These are phyloP conservation scores for Tachina lurida DNA, from an alignment of 2,888 invertebrate genomes.

Conservation along the genomic window DNA sequence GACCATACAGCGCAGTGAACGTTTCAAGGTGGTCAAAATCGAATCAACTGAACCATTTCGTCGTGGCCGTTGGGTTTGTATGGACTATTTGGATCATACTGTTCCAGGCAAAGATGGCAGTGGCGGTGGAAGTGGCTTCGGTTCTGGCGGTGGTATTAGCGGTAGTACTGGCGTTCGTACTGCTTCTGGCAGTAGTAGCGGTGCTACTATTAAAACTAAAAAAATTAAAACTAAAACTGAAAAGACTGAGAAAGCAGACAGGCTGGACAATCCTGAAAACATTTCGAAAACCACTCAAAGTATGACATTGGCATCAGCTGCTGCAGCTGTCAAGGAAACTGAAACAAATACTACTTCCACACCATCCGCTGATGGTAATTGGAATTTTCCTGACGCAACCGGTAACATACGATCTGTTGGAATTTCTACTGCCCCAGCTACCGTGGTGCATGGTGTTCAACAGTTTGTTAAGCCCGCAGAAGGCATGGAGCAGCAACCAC, in stretches of 20 bases:
- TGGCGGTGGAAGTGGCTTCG: background rate
- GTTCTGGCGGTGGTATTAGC: slow-evolving; percentile 66
- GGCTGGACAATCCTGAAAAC: slow-evolving; percentile 64
- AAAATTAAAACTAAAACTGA: slow-evolving; percentile 74
- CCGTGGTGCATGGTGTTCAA: slow-evolving; percentile 79
- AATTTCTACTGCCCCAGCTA: slow-evolving; percentile 83
- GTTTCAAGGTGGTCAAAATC: slow-evolving; percentile 97
- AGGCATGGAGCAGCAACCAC: slow-evolving; percentile 75
- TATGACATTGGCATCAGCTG: slow-evolving; percentile 79
- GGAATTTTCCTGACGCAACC: slow-evolving; percentile 76
- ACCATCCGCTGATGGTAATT: slow-evolving; percentile 78
- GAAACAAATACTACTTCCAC: slow-evolving; percentile 78
- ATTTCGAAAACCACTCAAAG: slow-evolving; percentile 79
- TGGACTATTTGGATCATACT: slow-evolving; percentile 95
- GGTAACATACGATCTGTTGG: slow-evolving; percentile 69
- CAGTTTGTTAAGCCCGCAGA: slow-evolving; percentile 74
- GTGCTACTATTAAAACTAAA: slow-evolving; percentile 33
- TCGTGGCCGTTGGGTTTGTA: slow-evolving; percentile 96
- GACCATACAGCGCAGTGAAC: slow-evolving; percentile 90
- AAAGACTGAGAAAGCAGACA: slow-evolving; percentile 77
- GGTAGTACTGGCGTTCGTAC: slow-evolving; percentile 65
- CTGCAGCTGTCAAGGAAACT: slow-evolving; percentile 76
- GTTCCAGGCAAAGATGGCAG: slow-evolving; percentile 73
- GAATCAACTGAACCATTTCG: slow-evolving; percentile 97
- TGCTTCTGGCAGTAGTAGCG: slow-evolving; percentile 53